Percentiles rank a stretch among this genome's conserved stretches.
Evolutionary conservation across 2,113 vertebrate genomes (phyloP).

Genomic region (Grammatotria lemairii): DNA sequence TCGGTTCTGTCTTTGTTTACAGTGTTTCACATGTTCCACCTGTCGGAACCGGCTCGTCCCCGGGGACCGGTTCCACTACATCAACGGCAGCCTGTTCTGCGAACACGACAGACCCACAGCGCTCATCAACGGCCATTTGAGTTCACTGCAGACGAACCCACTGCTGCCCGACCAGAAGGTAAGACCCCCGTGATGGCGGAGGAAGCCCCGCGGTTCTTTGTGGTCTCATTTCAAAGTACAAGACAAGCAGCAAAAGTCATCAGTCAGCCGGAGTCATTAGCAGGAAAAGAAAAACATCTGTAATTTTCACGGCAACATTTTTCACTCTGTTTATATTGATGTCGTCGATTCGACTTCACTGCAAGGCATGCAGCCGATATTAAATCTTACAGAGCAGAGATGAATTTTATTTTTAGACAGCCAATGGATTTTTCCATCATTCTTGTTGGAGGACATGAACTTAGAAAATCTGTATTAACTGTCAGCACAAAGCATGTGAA

Average conservation of each 20-base stretch:
- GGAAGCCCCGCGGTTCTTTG: background rate
- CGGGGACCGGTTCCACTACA: slow-evolving; percentile 99
- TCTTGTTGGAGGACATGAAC: slow-evolving; percentile 77
- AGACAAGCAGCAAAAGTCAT: slow-evolving; percentile 10
- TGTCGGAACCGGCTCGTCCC: slow-evolving; percentile 99
- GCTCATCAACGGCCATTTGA: slow-evolving; percentile 99
- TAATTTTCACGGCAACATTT: slow-evolving; percentile 90
- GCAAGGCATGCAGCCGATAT: slow-evolving; percentile 85
- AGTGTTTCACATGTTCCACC: slow-evolving; percentile 99
- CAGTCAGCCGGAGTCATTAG: slow-evolving; percentile 29
- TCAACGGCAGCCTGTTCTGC: slow-evolving; percentile 99
- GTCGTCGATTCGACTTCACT: slow-evolving; percentile 88
- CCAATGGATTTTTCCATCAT: slow-evolving; percentile 93
- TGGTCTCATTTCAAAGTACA: background rate
- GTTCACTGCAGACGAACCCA: slow-evolving; percentile 99
- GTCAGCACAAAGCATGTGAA: slow-evolving; percentile 24
- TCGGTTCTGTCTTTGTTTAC: background rate
- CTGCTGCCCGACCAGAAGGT: slow-evolving; percentile 99
- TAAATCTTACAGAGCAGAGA: slow-evolving; percentile 94
- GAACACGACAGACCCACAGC: slow-evolving; percentile 99
- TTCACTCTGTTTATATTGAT: slow-evolving; percentile 93
- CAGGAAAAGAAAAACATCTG: slow-evolving; percentile 49
- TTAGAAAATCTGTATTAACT: slow-evolving; percentile 34
- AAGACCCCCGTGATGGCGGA: slow-evolving; percentile 43
- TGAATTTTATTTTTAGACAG: slow-evolving; percentile 94